Conservation (phyloP, 2,113 vertebrate genomes). For the Colinus virginianus region DNA sequence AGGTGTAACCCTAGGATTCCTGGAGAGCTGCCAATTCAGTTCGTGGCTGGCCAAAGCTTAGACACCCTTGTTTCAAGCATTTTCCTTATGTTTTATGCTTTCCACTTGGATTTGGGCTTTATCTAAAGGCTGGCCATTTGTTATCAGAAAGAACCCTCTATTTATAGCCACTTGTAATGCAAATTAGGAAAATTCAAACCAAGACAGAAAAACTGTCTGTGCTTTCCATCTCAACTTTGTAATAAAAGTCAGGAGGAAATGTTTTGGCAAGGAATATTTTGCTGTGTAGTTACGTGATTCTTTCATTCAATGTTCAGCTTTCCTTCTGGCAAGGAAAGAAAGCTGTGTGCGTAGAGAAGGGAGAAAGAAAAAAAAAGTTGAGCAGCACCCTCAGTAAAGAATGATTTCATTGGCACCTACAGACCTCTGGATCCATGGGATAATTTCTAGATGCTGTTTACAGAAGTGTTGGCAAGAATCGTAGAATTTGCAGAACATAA, state of each 20-base stretch:
- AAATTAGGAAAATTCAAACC: constrained; percentile 10
- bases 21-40: constrained; percentile 46
- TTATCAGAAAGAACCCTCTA: constrained; percentile 10
- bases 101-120: constrained; percentile 7
- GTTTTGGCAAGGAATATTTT: background rate
- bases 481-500: background rate
- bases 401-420: constrained; percentile 3
- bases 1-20: constrained; percentile 47
- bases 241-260: constrained; percentile 3
- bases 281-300: background rate
- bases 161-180: constrained; percentile 55
- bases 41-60: constrained; percentile 7
- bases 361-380: background rate
- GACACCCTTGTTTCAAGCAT: constrained; percentile 8
- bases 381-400: background rate
- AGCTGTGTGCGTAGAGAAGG: background rate
- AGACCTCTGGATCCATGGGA: background rate
- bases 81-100: constrained; percentile 32
- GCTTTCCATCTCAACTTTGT: constrained; percentile 20
- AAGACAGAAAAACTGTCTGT: background rate
- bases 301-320: constrained; percentile 37
- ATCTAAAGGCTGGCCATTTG: constrained; percentile 47
- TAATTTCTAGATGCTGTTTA: constrained; percentile 9
- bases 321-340: constrained; percentile 42
- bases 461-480: background rate